Percentiles rank a stretch among this genome's conserved stretches.
Conservation (phyloP, 2,888 invertebrate genomes). For the Hermaeophaga mercurialis region DNA sequence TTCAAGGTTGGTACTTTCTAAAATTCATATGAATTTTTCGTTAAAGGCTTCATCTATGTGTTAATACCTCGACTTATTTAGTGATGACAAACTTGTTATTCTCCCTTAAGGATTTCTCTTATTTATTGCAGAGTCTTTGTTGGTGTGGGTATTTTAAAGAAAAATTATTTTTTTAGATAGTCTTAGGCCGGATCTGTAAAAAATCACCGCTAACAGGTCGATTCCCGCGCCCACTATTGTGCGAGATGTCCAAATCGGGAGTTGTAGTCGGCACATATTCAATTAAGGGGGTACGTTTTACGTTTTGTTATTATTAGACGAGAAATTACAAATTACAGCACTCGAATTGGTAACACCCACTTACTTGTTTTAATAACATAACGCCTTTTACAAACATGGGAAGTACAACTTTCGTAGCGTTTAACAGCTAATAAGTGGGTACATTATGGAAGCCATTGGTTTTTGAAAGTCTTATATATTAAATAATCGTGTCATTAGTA, state of each 20-base stretch:
- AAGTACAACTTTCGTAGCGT: slow-evolving; percentile 4
- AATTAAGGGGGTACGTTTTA: slow-evolving; percentile 30
- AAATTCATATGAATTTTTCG: too few species aligned
- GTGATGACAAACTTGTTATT: too few species aligned
- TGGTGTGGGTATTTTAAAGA: too few species aligned
- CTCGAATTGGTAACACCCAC: slow-evolving; percentile 31
- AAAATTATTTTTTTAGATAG: too few species aligned
- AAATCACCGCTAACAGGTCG: slow-evolving; percentile 25
- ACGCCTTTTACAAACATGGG: slow-evolving; percentile 23
- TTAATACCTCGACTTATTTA: too few species aligned
- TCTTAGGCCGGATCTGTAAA: neutral
- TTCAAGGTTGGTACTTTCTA: too few species aligned
- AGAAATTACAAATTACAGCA: slow-evolving; percentile 26
- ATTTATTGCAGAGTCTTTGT: too few species aligned
- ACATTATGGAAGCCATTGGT: neutral
- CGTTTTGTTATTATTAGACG: slow-evolving; percentile 22
- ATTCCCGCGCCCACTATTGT: slow-evolving; percentile 36
- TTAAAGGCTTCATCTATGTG: too few species aligned
- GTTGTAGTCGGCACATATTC: slow-evolving; percentile 33
- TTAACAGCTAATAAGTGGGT: slow-evolving; percentile 7
- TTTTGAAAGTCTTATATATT: slow-evolving; percentile 1
- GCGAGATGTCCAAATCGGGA: slow-evolving; percentile 38
- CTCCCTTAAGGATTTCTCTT: too few species aligned
- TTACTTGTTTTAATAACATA: slow-evolving; percentile 29
- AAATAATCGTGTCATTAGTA: too few species aligned